These are phyloP conservation scores for Drosophila pseudotalamancana DNA, from an alignment of 2,888 invertebrate species.

Conservation along the genomic window DNA sequence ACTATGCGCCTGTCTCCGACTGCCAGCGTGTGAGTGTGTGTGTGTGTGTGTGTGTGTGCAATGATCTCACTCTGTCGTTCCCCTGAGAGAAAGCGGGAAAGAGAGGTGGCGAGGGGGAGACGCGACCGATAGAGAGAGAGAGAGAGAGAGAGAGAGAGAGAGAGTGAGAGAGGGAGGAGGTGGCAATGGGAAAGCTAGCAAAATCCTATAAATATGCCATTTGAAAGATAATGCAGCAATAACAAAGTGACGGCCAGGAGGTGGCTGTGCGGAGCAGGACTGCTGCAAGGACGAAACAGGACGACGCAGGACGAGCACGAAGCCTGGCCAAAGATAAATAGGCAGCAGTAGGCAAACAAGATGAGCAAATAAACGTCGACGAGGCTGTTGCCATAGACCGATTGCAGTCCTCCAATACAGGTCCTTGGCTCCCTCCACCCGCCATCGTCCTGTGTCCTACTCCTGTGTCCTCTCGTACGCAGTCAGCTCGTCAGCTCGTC, in stretches of 20 bases:
- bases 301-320: conserved; percentile 4
- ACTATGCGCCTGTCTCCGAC: conserved; percentile 53
- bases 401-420: conserved; percentile 28
- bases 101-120: not conserved
- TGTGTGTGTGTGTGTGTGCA: conserved; percentile 13
- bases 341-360: conserved; percentile 78
- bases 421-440: conserved; percentile 11
- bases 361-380: conserved; percentile 56
- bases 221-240: conserved; percentile 80
- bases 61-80: conserved; percentile 38
- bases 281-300: too few relatives aligned
- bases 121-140: not conserved
- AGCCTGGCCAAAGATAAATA: conserved; percentile 70
- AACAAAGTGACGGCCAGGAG: conserved; percentile 60
- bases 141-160: not conserved
- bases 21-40: conserved; percentile 6
- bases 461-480: not conserved
- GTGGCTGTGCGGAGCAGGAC: conserved; percentile 23
- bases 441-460: not conserved
- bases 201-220: conserved; percentile 81
- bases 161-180: not conserved
- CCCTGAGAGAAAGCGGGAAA: not conserved
- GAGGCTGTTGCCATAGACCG: conserved; percentile 24
- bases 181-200: conserved; percentile 26
- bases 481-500: not conserved